Base-by-base conservation (phyloP, 2,113 vertebrate species). In the rabbit (Oryctolagus cuniculus) region DNA sequence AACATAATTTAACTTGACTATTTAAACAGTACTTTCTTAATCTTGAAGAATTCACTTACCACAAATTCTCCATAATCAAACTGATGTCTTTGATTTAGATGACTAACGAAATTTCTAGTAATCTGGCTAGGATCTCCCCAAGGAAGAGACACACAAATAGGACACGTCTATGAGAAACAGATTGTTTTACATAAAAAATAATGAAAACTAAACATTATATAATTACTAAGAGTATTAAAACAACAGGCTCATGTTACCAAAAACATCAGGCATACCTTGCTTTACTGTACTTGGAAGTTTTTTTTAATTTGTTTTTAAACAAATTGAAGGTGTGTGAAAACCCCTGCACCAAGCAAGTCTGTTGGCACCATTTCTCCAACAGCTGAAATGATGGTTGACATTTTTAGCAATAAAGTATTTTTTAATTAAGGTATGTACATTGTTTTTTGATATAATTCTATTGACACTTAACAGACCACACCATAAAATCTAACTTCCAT, bases 81-180 rank as follows among this genome's bases (percentile, higher is more conserved):
- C n/a, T 96, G 98, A 96, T 99, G 99, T 89, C 99, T 98, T 83
- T 98, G 97, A 98, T 99, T 99, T 96, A 99, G 98, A 97, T 99
- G 99, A 88, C 95, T 98, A 97, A 99, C 98, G 77, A 99, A 98
- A 98, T 99, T 97, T 96, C 98, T 98, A 98, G 98, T 99, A 96
- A 98, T 96, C 97, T 98, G 98, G 96, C 97, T 98, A 97, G 98
- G 98, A 97, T 99, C 98, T 96, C 98, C 99, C 98, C 99, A 98
- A 83, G 98, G 99, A 97, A 99, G 97, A 95, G 98, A 98, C 53
- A 98, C 98, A 97, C 99, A 99, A 97, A 99, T 98, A 78, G 99
- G 99, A 98, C 99, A 99, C 63, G 99, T 98, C 99, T 99, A 95
- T 79, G 92, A 94, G 93, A 94, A 95, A 91, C 58, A 94, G 31